Conservation (phyloP, 30 jellyfish, hydroid and myxozoan genomes). For the Chironex yamaguchii region DNA sequence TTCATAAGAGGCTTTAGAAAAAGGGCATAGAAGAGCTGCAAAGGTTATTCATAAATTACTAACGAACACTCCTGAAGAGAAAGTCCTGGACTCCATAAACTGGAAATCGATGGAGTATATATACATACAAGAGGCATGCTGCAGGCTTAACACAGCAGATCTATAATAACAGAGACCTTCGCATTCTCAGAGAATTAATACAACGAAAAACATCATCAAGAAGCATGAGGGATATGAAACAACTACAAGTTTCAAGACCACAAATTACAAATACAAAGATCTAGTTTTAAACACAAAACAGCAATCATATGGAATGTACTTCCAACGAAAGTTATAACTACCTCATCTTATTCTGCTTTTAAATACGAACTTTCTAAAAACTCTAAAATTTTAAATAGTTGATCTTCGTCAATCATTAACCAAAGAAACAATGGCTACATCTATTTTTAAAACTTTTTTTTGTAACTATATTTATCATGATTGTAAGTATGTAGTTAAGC, state of each 20-base stretch:
- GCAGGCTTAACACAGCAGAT: constrained; percentile 54
- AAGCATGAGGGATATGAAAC: constrained; percentile 50
- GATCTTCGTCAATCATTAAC: too few relatives aligned
- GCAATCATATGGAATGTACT: constrained; percentile 55
- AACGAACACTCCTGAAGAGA: constrained; percentile 41
- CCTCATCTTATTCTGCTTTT: constrained; percentile 38
- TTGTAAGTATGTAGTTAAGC: too few relatives aligned
- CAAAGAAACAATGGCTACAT: too few relatives aligned
- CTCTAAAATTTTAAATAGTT: too few relatives aligned
- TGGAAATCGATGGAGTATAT: constrained; percentile 38
- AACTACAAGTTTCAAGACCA: constrained; percentile 44
- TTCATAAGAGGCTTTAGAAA: too few relatives aligned
- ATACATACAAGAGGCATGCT: constrained; percentile 51
- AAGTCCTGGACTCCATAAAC: constrained; percentile 44
- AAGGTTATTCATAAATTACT: constrained; percentile 33
- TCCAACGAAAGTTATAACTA: constrained; percentile 49
- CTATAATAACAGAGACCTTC: constrained; percentile 37
- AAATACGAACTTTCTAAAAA: constrained; percentile 46
- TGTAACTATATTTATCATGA: too few relatives aligned
- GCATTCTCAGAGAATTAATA: constrained; percentile 45
- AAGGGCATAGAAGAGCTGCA: too few relatives aligned
- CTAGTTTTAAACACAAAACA: constrained; percentile 53
- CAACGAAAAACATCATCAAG: constrained; percentile 54
- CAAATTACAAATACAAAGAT: constrained; percentile 43
- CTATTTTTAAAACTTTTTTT: too few relatives aligned